These are phyloP conservation scores for Archaeoteleia sp. DNA, from an alignment of 2,888 invertebrate genomes.

Conservation along the genomic window DNA sequence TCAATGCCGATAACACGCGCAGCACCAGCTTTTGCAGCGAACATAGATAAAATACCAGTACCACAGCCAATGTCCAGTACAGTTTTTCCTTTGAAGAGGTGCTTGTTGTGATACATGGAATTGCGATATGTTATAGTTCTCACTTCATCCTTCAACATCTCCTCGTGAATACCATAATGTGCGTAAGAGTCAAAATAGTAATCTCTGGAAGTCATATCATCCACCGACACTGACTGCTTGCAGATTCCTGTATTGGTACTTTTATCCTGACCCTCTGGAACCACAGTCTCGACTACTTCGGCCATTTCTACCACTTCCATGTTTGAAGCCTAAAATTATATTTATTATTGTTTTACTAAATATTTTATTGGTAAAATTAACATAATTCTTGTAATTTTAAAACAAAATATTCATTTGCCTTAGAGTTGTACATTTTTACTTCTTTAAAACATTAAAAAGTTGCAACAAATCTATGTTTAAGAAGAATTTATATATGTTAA, in stretches of 20 bases:
- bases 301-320: conserved; percentile 78
- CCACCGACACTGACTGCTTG: conserved; percentile 80
- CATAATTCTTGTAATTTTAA: not conserved
- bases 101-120: conserved; percentile 99
- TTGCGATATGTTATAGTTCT: conserved; percentile 98
- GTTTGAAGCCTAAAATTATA: conserved; percentile 65
- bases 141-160: conserved; percentile 99
- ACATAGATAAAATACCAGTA: conserved; percentile 99
- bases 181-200: conserved; percentile 99
- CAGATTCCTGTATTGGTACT: conserved; percentile 62
- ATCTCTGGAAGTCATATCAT: conserved; percentile 99
- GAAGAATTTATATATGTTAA: no score
- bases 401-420: no score
- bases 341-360: conserved; percentile 26
- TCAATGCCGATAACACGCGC: conserved; percentile 96
- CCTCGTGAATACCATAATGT: conserved; percentile 99
- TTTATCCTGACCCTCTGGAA: conserved; percentile 56
- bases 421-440: no score
- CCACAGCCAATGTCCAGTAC: conserved; percentile 99
- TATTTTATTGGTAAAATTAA: not conserved
- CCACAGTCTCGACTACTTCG: no score
- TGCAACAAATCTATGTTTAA: no score
- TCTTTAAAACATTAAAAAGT: no score
- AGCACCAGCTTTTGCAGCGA: conserved; percentile 99
- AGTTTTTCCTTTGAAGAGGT: conserved; percentile 93